Evolutionary conservation across 2,113 vertebrate species (phyloP).

Genomic region (Semnornis frantzii): DNA sequence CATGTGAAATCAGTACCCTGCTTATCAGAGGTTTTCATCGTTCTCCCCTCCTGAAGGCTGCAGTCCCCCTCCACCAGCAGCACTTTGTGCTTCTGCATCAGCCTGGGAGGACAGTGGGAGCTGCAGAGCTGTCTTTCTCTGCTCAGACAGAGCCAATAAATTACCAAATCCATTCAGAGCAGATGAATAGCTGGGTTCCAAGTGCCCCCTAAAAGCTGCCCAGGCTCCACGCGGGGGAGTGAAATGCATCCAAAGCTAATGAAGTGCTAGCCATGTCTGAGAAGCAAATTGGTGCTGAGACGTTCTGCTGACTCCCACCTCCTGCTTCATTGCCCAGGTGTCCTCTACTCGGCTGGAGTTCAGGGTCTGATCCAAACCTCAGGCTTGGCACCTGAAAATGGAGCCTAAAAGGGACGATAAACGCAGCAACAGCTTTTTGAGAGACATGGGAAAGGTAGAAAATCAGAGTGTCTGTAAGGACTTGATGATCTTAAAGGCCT

Average conservation of each 20-base stretch:
- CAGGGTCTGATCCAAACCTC: neutral
- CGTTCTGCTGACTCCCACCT: conserved; percentile 27
- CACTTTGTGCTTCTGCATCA: neutral
- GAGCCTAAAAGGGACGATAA: neutral
- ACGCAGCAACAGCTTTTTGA: accelerated
- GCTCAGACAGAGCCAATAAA: conserved; percentile 11
- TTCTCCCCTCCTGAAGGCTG: conserved; percentile 15
- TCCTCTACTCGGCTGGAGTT: neutral
- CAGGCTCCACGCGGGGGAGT: neutral
- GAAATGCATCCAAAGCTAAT: conserved; percentile 38
- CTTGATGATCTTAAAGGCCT: too few species aligned
- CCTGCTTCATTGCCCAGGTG: neutral
- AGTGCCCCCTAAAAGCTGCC: neutral
- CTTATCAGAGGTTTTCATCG: conserved; percentile 19
- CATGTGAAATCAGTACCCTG: conserved; percentile 40
- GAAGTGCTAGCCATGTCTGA: conserved; percentile 33
- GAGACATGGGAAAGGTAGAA: neutral
- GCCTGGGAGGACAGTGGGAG: neutral
- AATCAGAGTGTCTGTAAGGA: neutral
- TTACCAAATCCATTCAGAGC: neutral
- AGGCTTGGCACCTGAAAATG: neutral
- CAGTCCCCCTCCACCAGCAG: neutral
- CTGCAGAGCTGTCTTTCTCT: conserved; percentile 8
- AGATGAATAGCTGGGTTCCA: conserved; percentile 8
- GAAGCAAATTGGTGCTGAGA: neutral